Percentiles rank a stretch among this genome's conserved stretches.
Conservation (phyloP, 2,888 invertebrate genomes). For the Drosophila cognata region DNA sequence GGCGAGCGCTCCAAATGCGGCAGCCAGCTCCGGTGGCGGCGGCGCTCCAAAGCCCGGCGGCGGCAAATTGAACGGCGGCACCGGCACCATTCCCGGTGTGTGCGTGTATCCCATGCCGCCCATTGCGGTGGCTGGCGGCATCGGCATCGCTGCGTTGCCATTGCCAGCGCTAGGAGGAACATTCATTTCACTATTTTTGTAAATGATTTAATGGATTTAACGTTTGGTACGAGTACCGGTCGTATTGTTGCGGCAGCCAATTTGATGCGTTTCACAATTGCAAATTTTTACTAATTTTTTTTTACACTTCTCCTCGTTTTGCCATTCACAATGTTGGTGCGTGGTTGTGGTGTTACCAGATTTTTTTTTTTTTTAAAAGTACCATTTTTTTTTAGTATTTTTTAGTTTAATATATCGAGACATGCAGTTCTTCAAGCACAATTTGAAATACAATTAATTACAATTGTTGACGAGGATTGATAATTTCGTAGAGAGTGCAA, state of each 20-base stretch:
- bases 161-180: constrained; percentile 84
- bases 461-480: neutral
- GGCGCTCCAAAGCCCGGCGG: constrained; percentile 89
- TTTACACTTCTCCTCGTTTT: constrained; percentile 44
- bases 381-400: neutral
- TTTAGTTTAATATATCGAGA: neutral
- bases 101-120: constrained; percentile 85
- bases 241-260: constrained; percentile 57
- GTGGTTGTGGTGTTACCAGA: constrained; percentile 36
- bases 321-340: constrained; percentile 57
- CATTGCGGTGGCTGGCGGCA: constrained; percentile 80
- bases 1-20: constrained; percentile 80
- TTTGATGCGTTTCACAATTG: constrained; percentile 47
- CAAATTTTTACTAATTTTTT: constrained; percentile 48
- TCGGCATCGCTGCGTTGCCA: constrained; percentile 55
- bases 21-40: constrained; percentile 82
- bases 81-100: constrained; percentile 83
- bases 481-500: neutral
- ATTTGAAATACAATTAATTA: neutral
- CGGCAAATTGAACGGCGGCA: constrained; percentile 91
- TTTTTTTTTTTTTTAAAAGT: neutral
- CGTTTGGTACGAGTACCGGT: constrained; percentile 72
- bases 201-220: constrained; percentile 56
- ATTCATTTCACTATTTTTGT: constrained; percentile 82
- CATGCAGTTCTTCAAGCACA: neutral